Conservation (phyloP, 2,888 invertebrate genomes). For the Copidosoma aretas region DNA sequence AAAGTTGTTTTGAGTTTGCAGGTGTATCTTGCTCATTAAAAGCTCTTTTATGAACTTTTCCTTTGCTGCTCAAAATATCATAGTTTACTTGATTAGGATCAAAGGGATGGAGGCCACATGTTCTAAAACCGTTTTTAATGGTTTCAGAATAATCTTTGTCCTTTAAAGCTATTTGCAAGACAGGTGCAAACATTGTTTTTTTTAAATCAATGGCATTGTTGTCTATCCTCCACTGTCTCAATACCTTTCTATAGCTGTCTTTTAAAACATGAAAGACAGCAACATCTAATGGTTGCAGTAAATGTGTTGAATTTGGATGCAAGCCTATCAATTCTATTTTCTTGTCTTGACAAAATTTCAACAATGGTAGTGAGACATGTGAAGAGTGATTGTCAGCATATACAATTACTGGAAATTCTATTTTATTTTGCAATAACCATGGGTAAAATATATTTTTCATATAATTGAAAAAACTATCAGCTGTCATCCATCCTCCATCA, state of each 20-base stretch:
- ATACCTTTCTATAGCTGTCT: conserved; percentile 7
- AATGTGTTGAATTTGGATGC: conserved; percentile 22
- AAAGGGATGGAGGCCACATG: neutral
- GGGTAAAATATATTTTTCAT: conserved; percentile 41
- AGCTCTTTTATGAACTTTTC: too few species aligned
- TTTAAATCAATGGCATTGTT: conserved; percentile 10
- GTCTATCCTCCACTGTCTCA: neutral
- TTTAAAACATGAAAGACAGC: conserved; percentile 18
- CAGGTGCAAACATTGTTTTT: conserved; percentile 9
- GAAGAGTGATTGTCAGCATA: conserved; percentile 45
- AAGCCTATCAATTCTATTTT: conserved; percentile 11
- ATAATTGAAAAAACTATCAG: conserved; percentile 45
- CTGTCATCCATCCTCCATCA: conserved; percentile 48
- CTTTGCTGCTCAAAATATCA: conserved; percentile 2
- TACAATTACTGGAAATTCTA: conserved; percentile 42
- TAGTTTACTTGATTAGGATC: neutral
- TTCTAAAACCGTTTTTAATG: conserved; percentile 2
- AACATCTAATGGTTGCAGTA: conserved; percentile 18
- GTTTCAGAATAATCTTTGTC: neutral
- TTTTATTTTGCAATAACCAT: conserved; percentile 13
- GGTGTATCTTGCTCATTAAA: too few species aligned
- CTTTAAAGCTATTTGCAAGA: neutral
- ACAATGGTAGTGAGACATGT: conserved; percentile 44
- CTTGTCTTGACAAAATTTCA: conserved; percentile 42
- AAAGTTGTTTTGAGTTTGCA: neutral